These are phyloP conservation scores for Phoebastria nigripes DNA, from an alignment of 2,797 vertebrate species.

Conservation along the genomic window DNA sequence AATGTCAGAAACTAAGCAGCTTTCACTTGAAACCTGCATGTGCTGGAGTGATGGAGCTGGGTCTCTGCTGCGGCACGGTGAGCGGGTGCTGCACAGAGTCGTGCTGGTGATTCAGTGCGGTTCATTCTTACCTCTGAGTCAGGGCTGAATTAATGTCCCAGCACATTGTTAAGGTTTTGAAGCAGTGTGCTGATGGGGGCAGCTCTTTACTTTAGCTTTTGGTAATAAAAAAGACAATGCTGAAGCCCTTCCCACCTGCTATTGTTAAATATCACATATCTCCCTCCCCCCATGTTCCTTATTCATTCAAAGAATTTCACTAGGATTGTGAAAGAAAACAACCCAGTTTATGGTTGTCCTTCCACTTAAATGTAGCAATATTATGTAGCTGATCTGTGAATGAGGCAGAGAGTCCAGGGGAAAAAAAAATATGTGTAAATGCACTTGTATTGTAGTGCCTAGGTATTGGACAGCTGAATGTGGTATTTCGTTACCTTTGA, in stretches of 20 bases:
- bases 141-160: not conserved
- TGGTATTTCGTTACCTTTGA: not conserved
- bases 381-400: not conserved
- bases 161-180: not conserved
- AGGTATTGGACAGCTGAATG: fast-evolving
- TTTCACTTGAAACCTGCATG: not conserved
- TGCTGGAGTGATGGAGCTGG: not conserved
- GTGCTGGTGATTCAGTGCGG: not conserved
- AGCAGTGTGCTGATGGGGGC: not conserved
- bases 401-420: not conserved
- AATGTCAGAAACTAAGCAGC: not conserved
- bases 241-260: not conserved
- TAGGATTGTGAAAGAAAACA: not conserved
- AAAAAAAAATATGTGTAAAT: not conserved
- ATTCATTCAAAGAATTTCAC: not conserved
- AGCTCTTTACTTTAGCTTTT: not conserved
- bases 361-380: not conserved
- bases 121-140: slow-evolving; percentile 25
- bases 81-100: not conserved
- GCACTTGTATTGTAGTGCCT: not conserved
- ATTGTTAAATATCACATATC: not conserved
- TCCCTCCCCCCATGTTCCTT: not conserved
- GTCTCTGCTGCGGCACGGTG: fast-evolving
- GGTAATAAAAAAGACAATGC: not conserved
- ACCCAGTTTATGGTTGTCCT: not conserved